Percentiles rank a stretch among this genome's conserved stretches.
These are phyloP conservation scores for Astatotilapia flaviijosephi DNA, from an alignment of 2,113 vertebrate genomes.

Conservation along the genomic window DNA sequence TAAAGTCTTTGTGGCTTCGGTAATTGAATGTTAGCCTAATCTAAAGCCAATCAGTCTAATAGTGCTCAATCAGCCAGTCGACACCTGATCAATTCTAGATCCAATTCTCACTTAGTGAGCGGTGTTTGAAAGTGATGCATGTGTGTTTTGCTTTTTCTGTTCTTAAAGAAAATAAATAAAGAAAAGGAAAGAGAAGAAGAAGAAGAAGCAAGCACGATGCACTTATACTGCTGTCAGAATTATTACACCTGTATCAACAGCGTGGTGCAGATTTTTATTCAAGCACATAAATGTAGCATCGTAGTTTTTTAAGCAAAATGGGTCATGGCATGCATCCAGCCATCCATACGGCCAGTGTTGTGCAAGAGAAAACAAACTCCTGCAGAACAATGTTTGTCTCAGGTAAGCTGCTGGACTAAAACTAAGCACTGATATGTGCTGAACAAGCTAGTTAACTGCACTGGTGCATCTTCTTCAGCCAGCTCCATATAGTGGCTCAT, in stretches of 20 bases:
- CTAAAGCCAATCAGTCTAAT: neutral
- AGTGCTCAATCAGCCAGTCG: neutral
- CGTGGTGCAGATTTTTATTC: neutral
- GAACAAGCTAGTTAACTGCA: neutral
- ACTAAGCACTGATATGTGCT: neutral
- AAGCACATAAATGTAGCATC: neutral
- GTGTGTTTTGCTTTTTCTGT: neutral
- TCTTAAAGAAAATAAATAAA: neutral
- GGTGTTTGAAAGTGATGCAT: neutral
- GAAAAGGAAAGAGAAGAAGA: neutral
- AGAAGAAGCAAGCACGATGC: neutral
- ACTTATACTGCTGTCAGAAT: neutral
- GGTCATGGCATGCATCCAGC: neutral
- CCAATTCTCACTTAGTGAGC: neutral
- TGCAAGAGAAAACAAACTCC: neutral
- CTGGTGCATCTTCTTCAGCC: neutral
- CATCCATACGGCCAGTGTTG: neutral
- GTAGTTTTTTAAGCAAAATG: neutral
- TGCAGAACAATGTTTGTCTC: neutral
- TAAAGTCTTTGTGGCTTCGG: neutral
- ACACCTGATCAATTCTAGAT: constrained; percentile 17
- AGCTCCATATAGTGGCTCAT: neutral
- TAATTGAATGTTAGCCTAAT: neutral
- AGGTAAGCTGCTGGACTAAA: neutral
- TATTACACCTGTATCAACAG: neutral